A percentile compares a stretch with the other conserved stretches of the same genome.
Conservation (phyloP, 2,113 vertebrate species). For the Pomatorhinus ruficollis region DNA sequence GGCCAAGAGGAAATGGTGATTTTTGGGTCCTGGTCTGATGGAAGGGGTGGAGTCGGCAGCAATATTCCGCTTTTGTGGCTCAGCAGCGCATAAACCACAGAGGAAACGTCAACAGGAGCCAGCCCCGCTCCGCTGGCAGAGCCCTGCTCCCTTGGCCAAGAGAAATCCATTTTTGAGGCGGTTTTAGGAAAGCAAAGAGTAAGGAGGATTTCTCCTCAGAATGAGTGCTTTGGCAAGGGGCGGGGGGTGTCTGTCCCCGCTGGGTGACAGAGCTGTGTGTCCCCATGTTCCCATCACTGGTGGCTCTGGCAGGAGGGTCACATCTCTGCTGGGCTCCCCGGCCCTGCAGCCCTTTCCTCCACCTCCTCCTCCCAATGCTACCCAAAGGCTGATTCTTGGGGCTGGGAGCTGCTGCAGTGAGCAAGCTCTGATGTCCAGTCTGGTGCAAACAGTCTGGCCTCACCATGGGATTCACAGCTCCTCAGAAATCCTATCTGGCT, state of each 20-base stretch:
- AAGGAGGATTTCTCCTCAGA: not conserved
- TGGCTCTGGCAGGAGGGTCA: fast-evolving
- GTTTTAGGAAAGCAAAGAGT: not conserved
- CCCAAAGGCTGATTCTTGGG: not conserved
- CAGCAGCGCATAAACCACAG: not conserved
- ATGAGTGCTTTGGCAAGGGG: too few relatives aligned
- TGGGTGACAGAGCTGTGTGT: not conserved
- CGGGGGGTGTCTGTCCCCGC: fast-evolving
- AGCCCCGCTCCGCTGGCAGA: not conserved
- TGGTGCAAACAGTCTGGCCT: not conserved
- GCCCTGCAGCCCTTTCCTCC: fast-evolving
- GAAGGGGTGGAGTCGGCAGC: not conserved
- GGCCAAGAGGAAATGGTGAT: slow-evolving; percentile 64
- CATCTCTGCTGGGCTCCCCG: fast-evolving
- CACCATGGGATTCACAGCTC: not conserved
- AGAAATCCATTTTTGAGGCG: not conserved
- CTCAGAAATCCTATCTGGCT: slow-evolving; percentile 1
- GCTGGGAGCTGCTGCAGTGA: not conserved
- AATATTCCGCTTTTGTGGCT: not conserved
- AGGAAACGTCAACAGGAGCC: not conserved
- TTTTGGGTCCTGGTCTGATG: slow-evolving; percentile 4
- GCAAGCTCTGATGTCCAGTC: not conserved
- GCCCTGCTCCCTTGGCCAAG: not conserved
- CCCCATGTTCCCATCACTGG: fast-evolving
- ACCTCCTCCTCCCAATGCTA: fast-evolving